phyloP scores from a whole-genome alignment of 2,888 invertebrate genomes.

The Sarcophaga carnaria region DNA sequence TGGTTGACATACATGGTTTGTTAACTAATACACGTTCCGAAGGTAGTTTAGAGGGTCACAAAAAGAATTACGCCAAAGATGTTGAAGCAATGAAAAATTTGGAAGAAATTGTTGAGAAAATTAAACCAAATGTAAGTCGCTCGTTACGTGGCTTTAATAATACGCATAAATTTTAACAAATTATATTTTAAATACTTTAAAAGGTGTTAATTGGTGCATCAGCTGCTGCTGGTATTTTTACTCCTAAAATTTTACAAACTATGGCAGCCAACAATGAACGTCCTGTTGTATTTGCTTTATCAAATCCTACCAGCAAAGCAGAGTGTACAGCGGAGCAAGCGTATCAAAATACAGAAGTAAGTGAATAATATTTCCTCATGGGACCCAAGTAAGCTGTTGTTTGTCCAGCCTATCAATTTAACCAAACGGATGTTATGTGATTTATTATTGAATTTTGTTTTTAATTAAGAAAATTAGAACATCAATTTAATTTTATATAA shows the following conservation, averaged over 20 bases:
- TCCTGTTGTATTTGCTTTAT: constrained; percentile 97
- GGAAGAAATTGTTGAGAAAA: constrained; percentile 88
- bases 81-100: constrained; percentile 90
- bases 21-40: constrained; percentile 87
- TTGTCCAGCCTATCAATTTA: no score
- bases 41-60: constrained; percentile 87
- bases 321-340: constrained; percentile 99
- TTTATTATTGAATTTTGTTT: no score
- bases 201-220: constrained; percentile 89
- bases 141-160: background rate
- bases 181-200: constrained; percentile 9
- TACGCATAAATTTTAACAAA: constrained; percentile 17
- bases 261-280: constrained; percentile 94
- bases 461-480: background rate
- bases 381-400: background rate
- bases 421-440: no score
- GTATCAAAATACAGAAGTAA: constrained; percentile 94
- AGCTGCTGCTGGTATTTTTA: constrained; percentile 95
- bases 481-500: background rate
- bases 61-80: constrained; percentile 89
- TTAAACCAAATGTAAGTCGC: constrained; percentile 92
- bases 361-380: constrained; percentile 74
- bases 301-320: constrained; percentile 98
- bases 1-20: constrained; percentile 97
- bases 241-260: constrained; percentile 90